These are phyloP conservation scores for Microplitis manilae DNA, from an alignment of 2,888 invertebrate species.

Conservation along the genomic window DNA sequence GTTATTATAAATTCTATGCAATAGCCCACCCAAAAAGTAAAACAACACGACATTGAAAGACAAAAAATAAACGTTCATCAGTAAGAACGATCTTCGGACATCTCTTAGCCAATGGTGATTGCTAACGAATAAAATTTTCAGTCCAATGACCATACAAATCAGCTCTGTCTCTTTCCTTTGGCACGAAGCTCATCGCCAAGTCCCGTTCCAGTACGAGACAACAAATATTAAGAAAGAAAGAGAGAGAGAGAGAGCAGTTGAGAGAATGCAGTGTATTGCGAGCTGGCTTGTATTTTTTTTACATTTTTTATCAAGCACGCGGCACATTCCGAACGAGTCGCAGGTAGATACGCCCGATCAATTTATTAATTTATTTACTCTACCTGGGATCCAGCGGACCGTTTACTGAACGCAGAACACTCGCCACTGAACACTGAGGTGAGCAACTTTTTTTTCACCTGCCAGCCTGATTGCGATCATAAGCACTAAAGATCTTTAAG, in stretches of 20 bases:
- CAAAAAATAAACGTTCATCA: slow-evolving; percentile 16
- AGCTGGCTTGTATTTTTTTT: slow-evolving; percentile 34
- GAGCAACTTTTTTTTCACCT: slow-evolving; percentile 51
- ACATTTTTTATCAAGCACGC: slow-evolving; percentile 33
- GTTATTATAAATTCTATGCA: background rate
- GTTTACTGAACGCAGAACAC: background rate
- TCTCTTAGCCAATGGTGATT: slow-evolving; percentile 21
- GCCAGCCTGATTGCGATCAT: slow-evolving; percentile 22
- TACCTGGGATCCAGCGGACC: slow-evolving; percentile 41
- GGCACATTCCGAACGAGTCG: slow-evolving; percentile 43
- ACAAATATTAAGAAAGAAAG: background rate
- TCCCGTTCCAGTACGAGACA: slow-evolving; percentile 18
- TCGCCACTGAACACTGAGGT: slow-evolving; percentile 25
- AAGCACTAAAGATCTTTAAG: too few species aligned
- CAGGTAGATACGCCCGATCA: slow-evolving; percentile 46
- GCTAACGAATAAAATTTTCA: slow-evolving; percentile 22
- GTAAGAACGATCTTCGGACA: background rate
- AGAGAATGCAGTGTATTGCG: slow-evolving; percentile 26
- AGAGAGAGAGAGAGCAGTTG: slow-evolving; percentile 22
- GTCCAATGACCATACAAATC: slow-evolving; percentile 19
- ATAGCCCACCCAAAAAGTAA: background rate
- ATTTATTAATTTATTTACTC: slow-evolving; percentile 59
- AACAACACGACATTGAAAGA: slow-evolving; percentile 25
- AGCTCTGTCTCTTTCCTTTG: background rate
- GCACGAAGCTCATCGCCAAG: slow-evolving; percentile 24